A percentile compares a stretch with the other conserved stretches of the same genome.
Conservation (phyloP, 2,797 vertebrate species). For the Chelmon rostratus region DNA sequence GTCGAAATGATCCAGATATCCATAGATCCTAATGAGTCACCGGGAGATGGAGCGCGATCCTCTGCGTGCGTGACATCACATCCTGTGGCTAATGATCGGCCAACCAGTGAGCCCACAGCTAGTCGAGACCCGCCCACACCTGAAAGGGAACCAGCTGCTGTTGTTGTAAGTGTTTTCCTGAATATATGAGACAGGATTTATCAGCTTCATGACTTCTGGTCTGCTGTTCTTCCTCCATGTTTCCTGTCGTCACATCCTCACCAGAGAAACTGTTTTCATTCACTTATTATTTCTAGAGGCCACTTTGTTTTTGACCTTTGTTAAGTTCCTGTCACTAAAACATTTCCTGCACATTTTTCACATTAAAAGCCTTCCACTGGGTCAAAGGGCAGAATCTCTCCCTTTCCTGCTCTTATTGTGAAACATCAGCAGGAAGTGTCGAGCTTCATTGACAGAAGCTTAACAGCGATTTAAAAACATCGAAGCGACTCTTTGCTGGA, state of each 20-base stretch:
- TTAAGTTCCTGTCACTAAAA: background rate
- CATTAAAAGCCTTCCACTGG: background rate
- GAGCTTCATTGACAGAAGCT: too few species aligned
- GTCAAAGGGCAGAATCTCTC: background rate
- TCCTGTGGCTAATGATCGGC: slow-evolving; percentile 32
- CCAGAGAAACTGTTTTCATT: too few species aligned
- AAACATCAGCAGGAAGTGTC: background rate
- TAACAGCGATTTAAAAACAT: too few species aligned
- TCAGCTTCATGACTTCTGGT: too few species aligned
- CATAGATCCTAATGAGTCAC: slow-evolving; percentile 4
- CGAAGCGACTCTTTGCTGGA: too few species aligned
- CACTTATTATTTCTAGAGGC: background rate
- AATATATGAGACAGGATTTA: background rate
- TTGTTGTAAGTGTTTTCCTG: slow-evolving; percentile 31
- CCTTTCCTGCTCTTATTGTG: background rate
- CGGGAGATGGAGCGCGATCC: background rate
- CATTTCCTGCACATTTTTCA: background rate
- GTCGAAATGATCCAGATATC: slow-evolving; percentile 14
- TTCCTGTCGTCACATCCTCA: too few species aligned
- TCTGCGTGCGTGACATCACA: slow-evolving; percentile 30
- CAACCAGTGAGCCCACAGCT: background rate
- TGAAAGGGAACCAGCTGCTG: background rate
- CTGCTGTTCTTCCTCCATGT: background rate
- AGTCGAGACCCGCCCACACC: background rate
- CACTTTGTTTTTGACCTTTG: too few species aligned